Evolutionary conservation across 2,797 vertebrate genomes (phyloP).

Genomic region (Geotrypetes seraphini): DNA sequence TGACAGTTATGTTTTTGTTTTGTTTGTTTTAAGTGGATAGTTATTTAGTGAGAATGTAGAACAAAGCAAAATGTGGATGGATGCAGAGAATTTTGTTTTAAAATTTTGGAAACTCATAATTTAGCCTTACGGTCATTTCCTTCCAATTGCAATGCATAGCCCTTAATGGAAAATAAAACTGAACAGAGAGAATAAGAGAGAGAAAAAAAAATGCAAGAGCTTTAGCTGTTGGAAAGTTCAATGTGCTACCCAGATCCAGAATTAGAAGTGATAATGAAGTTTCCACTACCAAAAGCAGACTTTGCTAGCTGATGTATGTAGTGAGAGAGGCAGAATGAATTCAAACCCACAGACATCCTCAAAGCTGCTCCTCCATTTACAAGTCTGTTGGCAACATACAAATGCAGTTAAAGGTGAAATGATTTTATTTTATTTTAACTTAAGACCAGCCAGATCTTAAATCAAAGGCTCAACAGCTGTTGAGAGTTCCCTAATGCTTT

Average conservation of each 20-base stretch:
- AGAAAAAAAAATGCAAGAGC: slow-evolving; percentile 49
- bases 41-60: too few relatives aligned
- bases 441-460: slow-evolving; percentile 1
- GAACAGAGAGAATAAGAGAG: slow-evolving; percentile 36
- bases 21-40: too few relatives aligned
- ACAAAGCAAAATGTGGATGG: too few relatives aligned
- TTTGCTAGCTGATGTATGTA: slow-evolving; percentile 44
- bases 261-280: slow-evolving; percentile 67
- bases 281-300: slow-evolving; percentile 47
- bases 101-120: slow-evolving; percentile 36
- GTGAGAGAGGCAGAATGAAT: slow-evolving; percentile 50
- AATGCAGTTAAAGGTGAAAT: slow-evolving; percentile 33
- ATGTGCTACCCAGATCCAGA: slow-evolving; percentile 53
- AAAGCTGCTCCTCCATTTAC: slow-evolving; percentile 26
- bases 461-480: neutral
- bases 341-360: slow-evolving; percentile 25
- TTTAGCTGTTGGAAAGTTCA: slow-evolving; percentile 64
- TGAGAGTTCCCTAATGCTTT: neutral
- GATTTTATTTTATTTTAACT: slow-evolving; percentile 9
- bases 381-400: slow-evolving; percentile 26
- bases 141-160: slow-evolving; percentile 28
- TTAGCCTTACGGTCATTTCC: slow-evolving; percentile 42
- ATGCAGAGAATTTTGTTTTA: too few relatives aligned
- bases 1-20: too few relatives aligned
- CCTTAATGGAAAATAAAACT: slow-evolving; percentile 39